A percentile compares a stretch with the other conserved stretches of the same genome.
Evolutionary conservation across 2,797 vertebrate genomes (phyloP).

Genomic region (Psittacula derbiana): DNA sequence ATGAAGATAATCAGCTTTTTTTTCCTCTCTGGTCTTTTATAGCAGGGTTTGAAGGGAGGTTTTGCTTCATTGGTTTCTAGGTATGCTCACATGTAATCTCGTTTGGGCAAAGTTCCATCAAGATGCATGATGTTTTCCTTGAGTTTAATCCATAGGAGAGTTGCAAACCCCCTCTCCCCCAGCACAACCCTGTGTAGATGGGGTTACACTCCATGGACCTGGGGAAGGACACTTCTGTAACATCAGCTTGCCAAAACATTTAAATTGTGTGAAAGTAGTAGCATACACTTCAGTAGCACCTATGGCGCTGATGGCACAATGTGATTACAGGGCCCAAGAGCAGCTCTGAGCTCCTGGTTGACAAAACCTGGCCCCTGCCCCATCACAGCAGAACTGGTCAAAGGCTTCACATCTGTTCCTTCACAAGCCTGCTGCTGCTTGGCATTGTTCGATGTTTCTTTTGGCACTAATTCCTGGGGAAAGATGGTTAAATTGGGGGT

Average conservation of each 20-base stretch:
- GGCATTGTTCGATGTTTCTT: not conserved
- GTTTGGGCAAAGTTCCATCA: not conserved
- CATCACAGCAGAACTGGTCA: not conserved
- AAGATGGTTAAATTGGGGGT: not conserved
- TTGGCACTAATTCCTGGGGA: not conserved
- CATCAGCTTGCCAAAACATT: not conserved
- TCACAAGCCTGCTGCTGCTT: not conserved
- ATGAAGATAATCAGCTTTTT: not conserved
- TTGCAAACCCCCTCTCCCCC: not conserved
- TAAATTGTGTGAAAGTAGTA: not conserved
- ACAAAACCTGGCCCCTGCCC: not conserved
- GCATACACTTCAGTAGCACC: not conserved
- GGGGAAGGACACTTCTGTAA: not conserved
- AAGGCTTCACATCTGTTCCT: not conserved
- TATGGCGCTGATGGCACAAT: not conserved
- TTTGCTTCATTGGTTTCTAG: not conserved
- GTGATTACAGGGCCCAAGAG: not conserved
- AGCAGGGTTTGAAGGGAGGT: not conserved
- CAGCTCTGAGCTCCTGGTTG: not conserved
- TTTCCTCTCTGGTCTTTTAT: not conserved
- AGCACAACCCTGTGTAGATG: not conserved
- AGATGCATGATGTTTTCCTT: not conserved
- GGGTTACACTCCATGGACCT: not conserved
- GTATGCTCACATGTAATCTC: not conserved
- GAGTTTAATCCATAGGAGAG: not conserved